Conservation (phyloP, 92 coral and sea anemone species). For the Paragorgia papillata region DNA sequence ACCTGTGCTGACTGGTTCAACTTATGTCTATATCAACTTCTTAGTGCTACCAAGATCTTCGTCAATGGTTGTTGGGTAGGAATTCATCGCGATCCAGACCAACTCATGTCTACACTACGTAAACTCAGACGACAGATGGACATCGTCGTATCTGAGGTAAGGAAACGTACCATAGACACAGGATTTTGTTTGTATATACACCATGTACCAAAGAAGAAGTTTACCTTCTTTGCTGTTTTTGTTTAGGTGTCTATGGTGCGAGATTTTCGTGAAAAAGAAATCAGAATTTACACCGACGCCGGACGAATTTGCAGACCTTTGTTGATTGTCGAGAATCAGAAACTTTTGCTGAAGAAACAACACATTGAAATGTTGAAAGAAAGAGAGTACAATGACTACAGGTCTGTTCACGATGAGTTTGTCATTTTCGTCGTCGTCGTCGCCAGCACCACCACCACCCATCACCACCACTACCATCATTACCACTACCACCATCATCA, state of each 20-base stretch:
- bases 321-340: conserved; percentile 97
- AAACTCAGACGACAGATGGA: conserved; percentile 97
- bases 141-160: conserved; percentile 98
- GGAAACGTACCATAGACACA: conserved; percentile 3
- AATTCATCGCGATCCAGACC: conserved; percentile 98
- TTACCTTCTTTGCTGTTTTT: background rate
- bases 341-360: conserved; percentile 83
- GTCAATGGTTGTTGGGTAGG: conserved; percentile 99
- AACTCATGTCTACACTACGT: conserved; percentile 91
- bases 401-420: conserved; percentile 45
- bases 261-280: conserved; percentile 95
- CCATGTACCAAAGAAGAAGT: too few species aligned
- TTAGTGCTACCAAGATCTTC: conserved; percentile 96
- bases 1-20: too few species aligned
- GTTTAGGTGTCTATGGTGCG: conserved; percentile 95
- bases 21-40: too few species aligned
- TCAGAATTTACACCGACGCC: conserved; percentile 98
- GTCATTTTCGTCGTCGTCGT: background rate
- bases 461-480: background rate
- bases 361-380: conserved; percentile 97
- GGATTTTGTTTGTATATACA: background rate
- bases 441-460: conserved; percentile 1
- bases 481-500: background rate
- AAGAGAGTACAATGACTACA: conserved; percentile 92
- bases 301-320: conserved; percentile 98